Conservation (phyloP, 37 sponge, comb jelly and placozoan species). For the Diacarnus erythraeanus region DNA sequence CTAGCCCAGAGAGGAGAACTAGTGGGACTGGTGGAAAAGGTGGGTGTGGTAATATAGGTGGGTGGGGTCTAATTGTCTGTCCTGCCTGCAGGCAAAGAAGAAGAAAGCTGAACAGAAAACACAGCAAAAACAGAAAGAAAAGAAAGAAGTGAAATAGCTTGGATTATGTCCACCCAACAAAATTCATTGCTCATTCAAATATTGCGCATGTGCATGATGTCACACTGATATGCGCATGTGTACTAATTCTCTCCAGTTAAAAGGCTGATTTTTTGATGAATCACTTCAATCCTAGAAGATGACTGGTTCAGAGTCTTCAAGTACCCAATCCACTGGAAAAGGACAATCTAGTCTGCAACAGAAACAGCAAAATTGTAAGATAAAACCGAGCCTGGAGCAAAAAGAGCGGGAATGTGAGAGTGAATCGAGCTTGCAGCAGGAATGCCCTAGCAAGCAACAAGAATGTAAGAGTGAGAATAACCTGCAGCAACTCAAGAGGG, state of each 20-base stretch:
- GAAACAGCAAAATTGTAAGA: too few relatives aligned
- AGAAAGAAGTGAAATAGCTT: neutral
- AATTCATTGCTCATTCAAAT: neutral
- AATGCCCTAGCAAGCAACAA: neutral
- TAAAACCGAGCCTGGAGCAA: too few relatives aligned
- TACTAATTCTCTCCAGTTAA: too few relatives aligned
- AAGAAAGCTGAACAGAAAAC: conserved; percentile 34
- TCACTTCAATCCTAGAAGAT: too few relatives aligned
- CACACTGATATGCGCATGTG: too few relatives aligned
- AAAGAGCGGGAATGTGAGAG: too few relatives aligned
- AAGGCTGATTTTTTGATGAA: too few relatives aligned
- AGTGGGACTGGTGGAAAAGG: conserved; percentile 60
- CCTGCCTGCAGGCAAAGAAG: conserved; percentile 15
- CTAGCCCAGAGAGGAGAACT: conserved; percentile 82
- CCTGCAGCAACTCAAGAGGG: too few relatives aligned
- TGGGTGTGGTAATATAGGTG: conserved; percentile 12
- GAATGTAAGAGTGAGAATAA: neutral
- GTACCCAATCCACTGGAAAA: too few relatives aligned
- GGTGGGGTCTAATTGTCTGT: neutral
- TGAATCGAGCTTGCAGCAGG: too few relatives aligned
- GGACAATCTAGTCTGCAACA: too few relatives aligned
- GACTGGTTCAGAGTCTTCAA: too few relatives aligned
- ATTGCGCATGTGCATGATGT: neutral
- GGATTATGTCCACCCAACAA: neutral
- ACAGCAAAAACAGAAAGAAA: conserved; percentile 21